phyloP scores from a whole-genome alignment of 2,113 vertebrate species.

The Oncorhynchus mykiss region DNA sequence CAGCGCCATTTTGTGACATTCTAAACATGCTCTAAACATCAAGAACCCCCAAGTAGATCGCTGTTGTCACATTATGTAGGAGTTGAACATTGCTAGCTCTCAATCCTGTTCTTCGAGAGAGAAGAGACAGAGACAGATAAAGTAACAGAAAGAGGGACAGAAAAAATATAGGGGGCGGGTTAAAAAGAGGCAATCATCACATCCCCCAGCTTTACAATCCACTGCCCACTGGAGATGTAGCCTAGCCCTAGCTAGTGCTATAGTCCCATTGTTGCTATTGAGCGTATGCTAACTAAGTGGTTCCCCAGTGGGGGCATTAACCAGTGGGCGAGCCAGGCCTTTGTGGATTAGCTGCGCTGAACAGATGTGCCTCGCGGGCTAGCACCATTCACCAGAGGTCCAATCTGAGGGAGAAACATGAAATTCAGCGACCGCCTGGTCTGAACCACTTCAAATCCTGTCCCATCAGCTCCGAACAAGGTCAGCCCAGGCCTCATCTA shows the following conservation, averaged over 20 bases:
- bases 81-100: no score
- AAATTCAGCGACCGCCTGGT: neutral
- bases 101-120: neutral
- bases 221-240: conserved; percentile 10
- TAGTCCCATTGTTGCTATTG: conserved; percentile 22
- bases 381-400: conserved; percentile 44
- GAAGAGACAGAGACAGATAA: neutral
- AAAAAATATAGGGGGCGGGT: neutral
- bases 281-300: conserved; percentile 37
- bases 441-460: conserved; percentile 12
- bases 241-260: neutral
- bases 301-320: conserved; percentile 34
- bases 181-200: conserved; percentile 30
- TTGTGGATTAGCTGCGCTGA: conserved; percentile 51
- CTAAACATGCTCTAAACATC: no score
- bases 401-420: conserved; percentile 28
- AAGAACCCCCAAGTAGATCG: no score
- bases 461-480: no score
- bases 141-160: neutral
- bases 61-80: no score
- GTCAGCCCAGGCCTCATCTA: no score
- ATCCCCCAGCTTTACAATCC: conserved; percentile 19
- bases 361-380: conserved; percentile 50
- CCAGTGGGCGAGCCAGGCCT: conserved; percentile 27
- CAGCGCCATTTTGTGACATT: no score